These are phyloP conservation scores for Arbacia lixula DNA, from an alignment of 53 echinoderm and acorn worm genomes.

Conservation along the genomic window DNA sequence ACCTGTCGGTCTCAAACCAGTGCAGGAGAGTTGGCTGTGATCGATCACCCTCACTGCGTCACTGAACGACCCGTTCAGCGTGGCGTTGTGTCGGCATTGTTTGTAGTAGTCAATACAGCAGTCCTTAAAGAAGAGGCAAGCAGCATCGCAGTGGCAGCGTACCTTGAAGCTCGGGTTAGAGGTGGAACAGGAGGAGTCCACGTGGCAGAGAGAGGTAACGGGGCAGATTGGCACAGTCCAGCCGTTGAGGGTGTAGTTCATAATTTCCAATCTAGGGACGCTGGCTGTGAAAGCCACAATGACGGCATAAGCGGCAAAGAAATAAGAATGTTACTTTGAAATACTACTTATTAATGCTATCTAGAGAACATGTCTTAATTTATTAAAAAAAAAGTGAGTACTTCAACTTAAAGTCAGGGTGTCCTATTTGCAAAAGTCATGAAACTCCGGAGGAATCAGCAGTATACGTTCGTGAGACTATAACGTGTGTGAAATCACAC, in stretches of 20 bases:
- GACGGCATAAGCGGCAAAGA: no score
- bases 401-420: no score
- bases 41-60: background rate
- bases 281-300: no score
- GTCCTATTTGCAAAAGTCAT: no score
- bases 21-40: background rate
- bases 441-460: no score
- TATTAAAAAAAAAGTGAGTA: no score
- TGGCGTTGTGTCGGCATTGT: background rate
- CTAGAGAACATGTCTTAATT: no score
- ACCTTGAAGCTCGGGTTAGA: background rate
- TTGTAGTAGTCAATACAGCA: slow-evolving; percentile 11
- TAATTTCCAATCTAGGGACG: no score
- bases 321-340: no score
- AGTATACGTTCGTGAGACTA: no score
- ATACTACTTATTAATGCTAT: no score
- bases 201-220: background rate
- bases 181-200: background rate
- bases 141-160: slow-evolving; percentile 9
- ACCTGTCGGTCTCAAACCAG: background rate
- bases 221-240: slow-evolving; percentile 4
- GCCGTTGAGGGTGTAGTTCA: slow-evolving; percentile 3
- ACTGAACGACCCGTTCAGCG: background rate
- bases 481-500: no score
- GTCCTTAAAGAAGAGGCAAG: slow-evolving; percentile 3